Evolutionary conservation across 2,888 invertebrate genomes (phyloP), one percentile per base, ranked within the genome.

Genomic region (Panopea generosa): DNA sequence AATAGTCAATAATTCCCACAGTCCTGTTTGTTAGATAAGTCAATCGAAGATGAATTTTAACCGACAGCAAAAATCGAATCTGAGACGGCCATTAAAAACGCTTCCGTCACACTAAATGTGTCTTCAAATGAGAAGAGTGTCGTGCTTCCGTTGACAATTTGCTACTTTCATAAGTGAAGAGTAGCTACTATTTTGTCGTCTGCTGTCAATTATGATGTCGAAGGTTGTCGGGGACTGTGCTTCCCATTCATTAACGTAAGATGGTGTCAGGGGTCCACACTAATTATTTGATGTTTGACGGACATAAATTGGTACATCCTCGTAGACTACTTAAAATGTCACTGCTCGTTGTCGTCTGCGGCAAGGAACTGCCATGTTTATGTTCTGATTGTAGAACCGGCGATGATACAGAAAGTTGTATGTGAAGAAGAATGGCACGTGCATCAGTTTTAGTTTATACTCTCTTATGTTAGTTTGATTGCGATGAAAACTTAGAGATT

Each of bases 301-400:
- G 63, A 72, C 77, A 43, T 49, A 73, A 77, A 80, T 80, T 80
- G 80, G 73, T 59, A 80, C 80, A 80, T 80, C 80, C 73, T 63
- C 56, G n/a, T 33, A 33, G 7, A 26, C 45, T 73, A 73, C 80
- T 76, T 73, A 59, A 73, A 53, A 55, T 69, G 79, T 71, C 79
- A 71, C 20, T 16, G 49, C 22, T 27, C 6, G n/a, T 61, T 26
- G 45, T 27, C 47, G 18, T 47, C 16, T 20, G 33, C 11, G 33
- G 33, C 11, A 33, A 7, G 33, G 11, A n/a, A n/a, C n/a, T n/a
- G n/a, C n/a, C n/a, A n/a, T n/a, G n/a, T n/a, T n/a, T n/a, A n/a
- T n/a, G n/a, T n/a, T n/a, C n/a, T n/a, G n/a, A n/a, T n/a, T n/a
- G n/a, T n/a, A n/a, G n/a, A n/a, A n/a, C n/a, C n/a, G n/a, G n/a